These are phyloP conservation scores for Halisarca cf. caerulea DNA, from an alignment of 37 sponge, comb jelly and placozoan species.

Conservation along the genomic window DNA sequence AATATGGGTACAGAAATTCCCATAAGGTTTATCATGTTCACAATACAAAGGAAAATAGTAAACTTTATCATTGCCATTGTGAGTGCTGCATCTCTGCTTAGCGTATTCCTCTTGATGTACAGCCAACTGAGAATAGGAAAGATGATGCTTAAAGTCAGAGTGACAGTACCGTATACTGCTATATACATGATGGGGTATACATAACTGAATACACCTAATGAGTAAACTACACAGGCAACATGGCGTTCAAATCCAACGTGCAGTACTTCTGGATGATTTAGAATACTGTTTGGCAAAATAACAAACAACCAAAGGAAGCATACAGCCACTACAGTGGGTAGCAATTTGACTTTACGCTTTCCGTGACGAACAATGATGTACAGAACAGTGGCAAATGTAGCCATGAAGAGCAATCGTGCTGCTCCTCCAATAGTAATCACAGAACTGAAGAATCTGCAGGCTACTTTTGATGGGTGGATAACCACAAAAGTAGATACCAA, in stretches of 20 bases:
- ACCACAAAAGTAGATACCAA: not conserved
- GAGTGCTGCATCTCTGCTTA: too few species aligned
- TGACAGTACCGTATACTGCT: not conserved
- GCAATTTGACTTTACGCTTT: not conserved
- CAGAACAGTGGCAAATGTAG: not conserved
- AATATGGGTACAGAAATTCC: not conserved
- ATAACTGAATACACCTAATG: not conserved
- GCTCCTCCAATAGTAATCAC: not conserved
- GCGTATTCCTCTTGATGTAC: not conserved
- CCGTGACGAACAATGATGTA: not conserved
- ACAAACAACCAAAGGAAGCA: not conserved
- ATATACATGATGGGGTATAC: not conserved
- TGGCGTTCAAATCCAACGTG: not conserved
- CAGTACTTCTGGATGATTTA: not conserved
- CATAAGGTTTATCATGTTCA: not conserved
- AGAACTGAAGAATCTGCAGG: not conserved
- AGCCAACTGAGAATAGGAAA: not conserved
- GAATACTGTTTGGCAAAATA: not conserved
- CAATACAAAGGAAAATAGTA: not conserved
- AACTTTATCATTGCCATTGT: not conserved
- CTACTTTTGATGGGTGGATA: not conserved
- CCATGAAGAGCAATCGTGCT: not conserved
- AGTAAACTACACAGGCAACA: not conserved
- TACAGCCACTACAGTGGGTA: not conserved
- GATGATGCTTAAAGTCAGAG: not conserved